A percentile compares a stretch with the other conserved stretches of the same genome.
Conservation (phyloP, 2,797 vertebrate genomes). For the Syndactyla subalaris region DNA sequence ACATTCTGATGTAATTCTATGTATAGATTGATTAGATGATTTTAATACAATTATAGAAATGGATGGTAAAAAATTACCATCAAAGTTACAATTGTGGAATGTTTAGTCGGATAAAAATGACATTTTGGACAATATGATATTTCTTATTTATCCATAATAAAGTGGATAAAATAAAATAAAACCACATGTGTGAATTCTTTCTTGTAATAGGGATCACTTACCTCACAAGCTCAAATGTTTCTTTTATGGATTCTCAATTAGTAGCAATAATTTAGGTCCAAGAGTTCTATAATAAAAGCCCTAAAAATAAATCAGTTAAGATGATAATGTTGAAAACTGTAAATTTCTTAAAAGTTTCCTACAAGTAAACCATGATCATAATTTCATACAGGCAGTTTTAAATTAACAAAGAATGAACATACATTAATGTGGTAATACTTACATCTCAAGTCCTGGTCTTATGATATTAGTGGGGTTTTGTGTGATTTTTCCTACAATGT, state of each 20-base stretch:
- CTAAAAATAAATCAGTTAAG: not conserved
- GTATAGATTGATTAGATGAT: not conserved
- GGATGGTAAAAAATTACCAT: not conserved
- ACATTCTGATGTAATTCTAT: not conserved
- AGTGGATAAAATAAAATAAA: not conserved
- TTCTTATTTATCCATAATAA: not conserved
- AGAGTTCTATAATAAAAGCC: not conserved
- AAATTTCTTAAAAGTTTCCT: not conserved
- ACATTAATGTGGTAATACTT: not conserved
- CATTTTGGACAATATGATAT: not conserved
- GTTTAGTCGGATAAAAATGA: not conserved
- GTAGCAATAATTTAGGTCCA: not conserved
- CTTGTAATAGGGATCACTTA: not conserved
- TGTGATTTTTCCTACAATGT: not conserved
- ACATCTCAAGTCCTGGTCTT: not conserved
- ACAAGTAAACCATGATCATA: not conserved
- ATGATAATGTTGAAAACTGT: not conserved
- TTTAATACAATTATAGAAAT: not conserved
- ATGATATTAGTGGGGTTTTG: not conserved
- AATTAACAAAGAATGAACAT: not conserved
- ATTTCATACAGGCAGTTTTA: not conserved
- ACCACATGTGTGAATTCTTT: not conserved
- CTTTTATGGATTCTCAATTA: not conserved
- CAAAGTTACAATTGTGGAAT: not conserved
- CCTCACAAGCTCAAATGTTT: not conserved